These are phyloP conservation scores for Podarcis raffonei DNA, from an alignment of 2,113 vertebrate genomes.

Conservation along the genomic window DNA sequence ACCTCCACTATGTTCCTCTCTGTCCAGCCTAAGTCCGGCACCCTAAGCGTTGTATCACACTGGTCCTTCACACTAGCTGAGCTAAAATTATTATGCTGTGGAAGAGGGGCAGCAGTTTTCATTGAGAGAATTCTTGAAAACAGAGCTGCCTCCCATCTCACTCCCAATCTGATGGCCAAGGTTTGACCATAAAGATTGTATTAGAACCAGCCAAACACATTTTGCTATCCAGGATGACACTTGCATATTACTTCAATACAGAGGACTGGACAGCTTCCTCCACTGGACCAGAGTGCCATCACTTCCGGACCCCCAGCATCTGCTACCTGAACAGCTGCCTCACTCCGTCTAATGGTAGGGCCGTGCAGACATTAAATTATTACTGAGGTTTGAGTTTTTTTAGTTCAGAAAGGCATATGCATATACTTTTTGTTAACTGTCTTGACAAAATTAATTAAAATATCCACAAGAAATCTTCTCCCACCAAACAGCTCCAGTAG, in stretches of 20 bases:
- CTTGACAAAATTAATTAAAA: constrained; percentile 4
- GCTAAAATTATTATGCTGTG: background rate
- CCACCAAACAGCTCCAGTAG: background rate
- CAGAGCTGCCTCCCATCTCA: background rate
- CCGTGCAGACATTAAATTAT: background rate
- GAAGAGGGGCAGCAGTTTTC: background rate
- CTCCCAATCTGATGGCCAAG: background rate
- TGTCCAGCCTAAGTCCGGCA: background rate
- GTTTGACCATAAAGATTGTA: background rate
- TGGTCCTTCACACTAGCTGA: background rate
- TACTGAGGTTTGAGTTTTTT: background rate
- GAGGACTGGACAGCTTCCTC: too few relatives aligned
- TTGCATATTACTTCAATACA: too few relatives aligned
- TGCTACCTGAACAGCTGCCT: too few relatives aligned
- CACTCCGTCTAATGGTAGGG: too few relatives aligned
- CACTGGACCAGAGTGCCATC: too few relatives aligned
- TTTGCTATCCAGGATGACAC: too few relatives aligned
- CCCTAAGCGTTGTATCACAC: background rate
- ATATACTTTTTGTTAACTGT: background rate
- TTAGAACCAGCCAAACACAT: too few relatives aligned
- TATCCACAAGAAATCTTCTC: background rate
- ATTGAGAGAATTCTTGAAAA: background rate
- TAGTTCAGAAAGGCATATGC: background rate
- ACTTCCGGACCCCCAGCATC: too few relatives aligned
- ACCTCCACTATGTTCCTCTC: background rate